Evolutionary conservation across 2,797 vertebrate species (phyloP).

Genomic region (Eidolon dupreanum): DNA sequence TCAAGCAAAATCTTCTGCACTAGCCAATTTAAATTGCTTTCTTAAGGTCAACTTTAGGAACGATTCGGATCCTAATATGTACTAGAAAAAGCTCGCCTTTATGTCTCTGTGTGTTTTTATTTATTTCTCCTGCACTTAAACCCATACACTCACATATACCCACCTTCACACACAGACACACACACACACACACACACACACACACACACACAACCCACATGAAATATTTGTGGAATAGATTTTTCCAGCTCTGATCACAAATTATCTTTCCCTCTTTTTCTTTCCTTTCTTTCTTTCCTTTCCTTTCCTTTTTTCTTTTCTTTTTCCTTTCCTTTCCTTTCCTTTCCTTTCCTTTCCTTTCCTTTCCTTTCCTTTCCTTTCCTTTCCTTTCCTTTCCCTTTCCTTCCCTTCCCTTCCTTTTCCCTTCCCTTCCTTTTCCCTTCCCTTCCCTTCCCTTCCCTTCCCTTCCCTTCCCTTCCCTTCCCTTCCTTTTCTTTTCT

Average conservation of each 20-base stretch:
- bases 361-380: no score
- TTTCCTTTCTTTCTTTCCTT: no score
- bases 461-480: no score
- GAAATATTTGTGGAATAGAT: not conserved
- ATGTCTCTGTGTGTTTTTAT: not conserved
- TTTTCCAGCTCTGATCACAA: not conserved
- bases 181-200: no score
- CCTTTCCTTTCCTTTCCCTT: no score
- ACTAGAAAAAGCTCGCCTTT: not conserved
- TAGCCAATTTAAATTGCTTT: conserved; percentile 34
- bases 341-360: no score
- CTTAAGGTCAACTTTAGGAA: not conserved
- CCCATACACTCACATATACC: not conserved
- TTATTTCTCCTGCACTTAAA: conserved; percentile 20
- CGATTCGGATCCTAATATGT: conserved; percentile 34
- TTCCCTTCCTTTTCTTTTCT: no score
- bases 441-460: no score
- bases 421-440: no score
- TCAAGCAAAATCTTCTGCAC: not conserved
- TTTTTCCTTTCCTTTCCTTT: not conserved
- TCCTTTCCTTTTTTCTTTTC: fast-evolving
- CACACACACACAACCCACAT: not conserved
- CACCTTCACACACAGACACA: not conserved
- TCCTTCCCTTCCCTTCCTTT: no score
- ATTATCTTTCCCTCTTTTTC: not conserved